Evolutionary conservation across 2,888 invertebrate genomes (phyloP).

Genomic region (Oxystoma pomonae): DNA sequence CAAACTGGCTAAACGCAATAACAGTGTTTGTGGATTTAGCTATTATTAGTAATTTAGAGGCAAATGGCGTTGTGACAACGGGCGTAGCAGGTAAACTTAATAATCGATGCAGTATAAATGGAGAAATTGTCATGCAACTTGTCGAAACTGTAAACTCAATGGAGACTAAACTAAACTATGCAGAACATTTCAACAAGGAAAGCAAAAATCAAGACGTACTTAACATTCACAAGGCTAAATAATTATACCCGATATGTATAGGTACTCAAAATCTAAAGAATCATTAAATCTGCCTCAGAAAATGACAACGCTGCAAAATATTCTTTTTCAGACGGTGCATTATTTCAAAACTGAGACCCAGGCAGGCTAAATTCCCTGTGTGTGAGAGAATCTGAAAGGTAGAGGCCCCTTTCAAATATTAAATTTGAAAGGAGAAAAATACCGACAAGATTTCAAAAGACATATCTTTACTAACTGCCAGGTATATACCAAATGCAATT

Average conservation of each 20-base stretch:
- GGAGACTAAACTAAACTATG: not conserved
- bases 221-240: no score
- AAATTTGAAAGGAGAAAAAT: not conserved
- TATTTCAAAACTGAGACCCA: not conserved
- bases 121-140: not conserved
- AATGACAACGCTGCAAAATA: not conserved
- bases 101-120: not conserved
- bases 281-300: not conserved
- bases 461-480: not conserved
- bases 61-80: not conserved
- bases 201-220: no score
- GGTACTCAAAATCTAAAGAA: not conserved
- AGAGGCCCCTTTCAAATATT: not conserved
- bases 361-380: not conserved
- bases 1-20: not conserved
- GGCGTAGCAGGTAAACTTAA: not conserved
- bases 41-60: not conserved
- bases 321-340: not conserved
- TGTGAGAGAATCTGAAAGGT: not conserved
- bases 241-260: no score
- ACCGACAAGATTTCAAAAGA: not conserved
- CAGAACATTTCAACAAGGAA: not conserved
- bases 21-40: not conserved
- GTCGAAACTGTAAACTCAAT: not conserved
- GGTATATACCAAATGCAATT: no score